Base-by-base conservation (phyloP, 2,888 invertebrate genomes). In the Halocaridina rubra region DNA sequence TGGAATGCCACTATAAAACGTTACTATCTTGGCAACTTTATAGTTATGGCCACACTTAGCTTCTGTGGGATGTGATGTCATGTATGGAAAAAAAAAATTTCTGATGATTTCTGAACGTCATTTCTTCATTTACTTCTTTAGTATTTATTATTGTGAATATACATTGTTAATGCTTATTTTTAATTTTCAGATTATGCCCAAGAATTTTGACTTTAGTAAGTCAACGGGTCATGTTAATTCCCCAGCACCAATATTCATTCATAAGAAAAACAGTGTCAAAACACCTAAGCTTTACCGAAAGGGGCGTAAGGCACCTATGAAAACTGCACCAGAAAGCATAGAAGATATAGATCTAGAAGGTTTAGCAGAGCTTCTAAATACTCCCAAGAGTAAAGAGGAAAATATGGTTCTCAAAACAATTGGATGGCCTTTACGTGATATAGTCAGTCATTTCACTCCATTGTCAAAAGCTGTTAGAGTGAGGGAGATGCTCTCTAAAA, bases 141-240 rank as follows among this genome's bases (percentile, higher is more conserved):
- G n/a, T n/a, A n/a, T n/a, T n/a, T n/a, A n/a, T n/a, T n/a, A n/a
- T n/a, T n/a, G n/a, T n/a, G n/a, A n/a, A n/a, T n/a, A n/a, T n/a
- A n/a, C n/a, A n/a, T n/a, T n/a, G n/a, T n/a, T n/a, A n/a, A n/a
- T n/a, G n/a, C n/a, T n/a, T n/a, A n/a, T n/a, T n/a, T n/a, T n/a
- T n/a, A n/a, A n/a, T n/a, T n/a, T n/a, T n/a, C n/a, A 69, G 69
- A 30, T 29, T 8, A n/a, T 69, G 10, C 69, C 69, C 13, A 27
- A 69, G 27, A 69, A 19, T n/a, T 69, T 69, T 29, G 29, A 69
- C 27, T 69, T 69, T 69, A 69, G 13, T 4, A 16, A 53, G 53
- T 53, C 85, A 24, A 87, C 85, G 8, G 87, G 87, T 3, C 87
- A 87, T 81, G 87, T 79, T 61, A 81, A 87, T 57, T 85, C 85